Conservation (phyloP, 2,797 vertebrate species). For the Anguilla megastoma region DNA sequence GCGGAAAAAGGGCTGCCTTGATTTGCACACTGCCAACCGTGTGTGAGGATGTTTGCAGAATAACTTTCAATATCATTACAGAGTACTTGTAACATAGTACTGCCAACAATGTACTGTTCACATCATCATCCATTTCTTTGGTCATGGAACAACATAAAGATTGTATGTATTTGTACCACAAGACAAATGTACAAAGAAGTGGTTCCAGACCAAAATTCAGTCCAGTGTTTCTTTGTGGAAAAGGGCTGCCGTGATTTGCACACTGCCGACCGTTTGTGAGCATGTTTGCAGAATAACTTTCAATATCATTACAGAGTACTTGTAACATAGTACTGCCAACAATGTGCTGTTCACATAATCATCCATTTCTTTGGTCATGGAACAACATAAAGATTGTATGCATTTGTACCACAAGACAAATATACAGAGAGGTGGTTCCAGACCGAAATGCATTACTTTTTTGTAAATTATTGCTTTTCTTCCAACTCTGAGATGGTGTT, state of each 20-base stretch:
- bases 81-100: neutral
- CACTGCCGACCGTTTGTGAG: too few species aligned
- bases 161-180: neutral
- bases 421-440: neutral
- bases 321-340: neutral
- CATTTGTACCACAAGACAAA: neutral
- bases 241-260: neutral
- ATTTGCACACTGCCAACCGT: neutral
- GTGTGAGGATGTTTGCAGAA: neutral
- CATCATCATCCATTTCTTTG: neutral
- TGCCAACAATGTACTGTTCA: neutral
- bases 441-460: neutral
- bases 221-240: neutral
- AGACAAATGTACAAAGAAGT: neutral
- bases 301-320: neutral
- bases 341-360: neutral
- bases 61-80: neutral
- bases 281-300: neutral
- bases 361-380: neutral
- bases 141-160: neutral
- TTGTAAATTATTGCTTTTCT: slow-evolving; percentile 13
- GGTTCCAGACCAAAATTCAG: neutral
- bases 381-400: neutral
- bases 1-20: slow-evolving; percentile 18
- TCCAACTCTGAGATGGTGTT: neutral